Conservation (phyloP, 2,797 vertebrate genomes). For the Trachurus trachurus region DNA sequence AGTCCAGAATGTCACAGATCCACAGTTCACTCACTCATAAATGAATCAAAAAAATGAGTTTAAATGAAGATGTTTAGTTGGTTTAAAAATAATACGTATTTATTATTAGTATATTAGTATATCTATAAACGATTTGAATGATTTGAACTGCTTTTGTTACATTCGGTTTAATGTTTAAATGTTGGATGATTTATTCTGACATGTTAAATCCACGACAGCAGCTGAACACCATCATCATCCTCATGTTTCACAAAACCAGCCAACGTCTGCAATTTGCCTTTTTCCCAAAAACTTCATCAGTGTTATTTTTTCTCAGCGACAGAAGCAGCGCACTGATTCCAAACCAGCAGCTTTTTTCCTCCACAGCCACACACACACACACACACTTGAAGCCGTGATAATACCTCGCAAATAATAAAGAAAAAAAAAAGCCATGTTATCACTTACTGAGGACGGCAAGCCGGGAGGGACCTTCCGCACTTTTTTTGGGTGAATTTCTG, state of each 20-base stretch:
- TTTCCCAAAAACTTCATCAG: not conserved
- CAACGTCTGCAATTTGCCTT: not conserved
- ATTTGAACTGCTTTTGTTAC: too few species aligned
- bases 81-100: too few species aligned
- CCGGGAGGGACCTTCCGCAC: constrained; percentile 97
- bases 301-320: not conserved
- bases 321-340: constrained; percentile 24
- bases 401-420: not conserved
- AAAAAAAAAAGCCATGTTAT: constrained; percentile 35
- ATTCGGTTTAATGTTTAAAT: not conserved
- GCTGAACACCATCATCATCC: constrained; percentile 13
- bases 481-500: constrained; percentile 97
- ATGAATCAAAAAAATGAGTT: too few species aligned
- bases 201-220: not conserved
- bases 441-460: constrained; percentile 97
- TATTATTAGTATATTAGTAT: too few species aligned
- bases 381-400: not conserved
- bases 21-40: too few species aligned
- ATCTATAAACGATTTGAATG: too few species aligned
- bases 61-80: too few species aligned
- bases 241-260: not conserved
- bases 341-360: constrained; percentile 21
- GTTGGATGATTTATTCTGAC: constrained; percentile 5
- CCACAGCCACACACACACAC: not conserved
- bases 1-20: too few species aligned